Percentiles rank a stretch among this genome's conserved stretches.
Conservation (phyloP, 2,113 vertebrate species). For the Stegastes partitus region DNA sequence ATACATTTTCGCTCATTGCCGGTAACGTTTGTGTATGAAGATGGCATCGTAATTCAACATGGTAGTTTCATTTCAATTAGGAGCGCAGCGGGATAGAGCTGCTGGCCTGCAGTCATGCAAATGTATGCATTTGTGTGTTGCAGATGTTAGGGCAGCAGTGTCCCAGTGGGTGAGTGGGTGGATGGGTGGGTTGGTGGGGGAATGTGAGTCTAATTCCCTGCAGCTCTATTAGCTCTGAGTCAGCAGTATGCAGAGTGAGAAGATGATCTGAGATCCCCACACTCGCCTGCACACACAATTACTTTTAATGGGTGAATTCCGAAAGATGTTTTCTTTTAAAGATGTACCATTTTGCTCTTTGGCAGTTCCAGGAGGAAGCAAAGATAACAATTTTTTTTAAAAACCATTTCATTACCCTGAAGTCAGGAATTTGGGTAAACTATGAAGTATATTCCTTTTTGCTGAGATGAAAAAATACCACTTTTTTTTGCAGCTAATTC, state of each 20-base stretch:
- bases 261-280: conserved; percentile 5
- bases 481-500: background rate
- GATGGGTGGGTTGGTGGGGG: background rate
- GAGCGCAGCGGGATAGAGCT: background rate
- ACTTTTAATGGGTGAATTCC: background rate
- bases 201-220: conserved; percentile 26
- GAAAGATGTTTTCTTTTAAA: conserved; percentile 1
- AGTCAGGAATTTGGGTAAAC: background rate
- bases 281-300: background rate
- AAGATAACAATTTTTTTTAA: conserved; percentile 1
- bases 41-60: background rate
- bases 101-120: conserved; percentile 3
- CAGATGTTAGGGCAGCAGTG: conserved; percentile 23
- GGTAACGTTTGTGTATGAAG: background rate
- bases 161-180: conserved; percentile 20
- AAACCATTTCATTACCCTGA: conserved; percentile 14
- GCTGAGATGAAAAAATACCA: background rate
- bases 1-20: background rate
- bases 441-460: background rate
- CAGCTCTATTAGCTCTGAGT: conserved; percentile 43
- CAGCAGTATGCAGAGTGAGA: conserved; percentile 33
- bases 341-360: conserved; percentile 2
- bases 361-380: background rate
- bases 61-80: background rate
- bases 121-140: conserved; percentile 26